Evolutionary conservation across 2,113 vertebrate genomes (phyloP).

Genomic region (Hemichromis elongatus): DNA sequence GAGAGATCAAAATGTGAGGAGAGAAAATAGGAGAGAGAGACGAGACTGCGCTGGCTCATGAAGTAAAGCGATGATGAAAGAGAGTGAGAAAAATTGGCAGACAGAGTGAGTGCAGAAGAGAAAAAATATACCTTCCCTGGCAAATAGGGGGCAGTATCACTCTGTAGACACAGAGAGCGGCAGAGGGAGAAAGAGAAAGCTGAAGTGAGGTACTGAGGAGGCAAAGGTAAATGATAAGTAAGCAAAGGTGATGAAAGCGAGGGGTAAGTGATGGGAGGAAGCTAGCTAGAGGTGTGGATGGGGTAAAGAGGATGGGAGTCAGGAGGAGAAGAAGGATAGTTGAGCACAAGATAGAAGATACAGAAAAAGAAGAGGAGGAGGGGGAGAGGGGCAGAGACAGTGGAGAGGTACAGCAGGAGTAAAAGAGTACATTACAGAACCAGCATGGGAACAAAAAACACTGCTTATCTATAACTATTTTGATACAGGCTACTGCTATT

Average conservation of each 20-base stretch:
- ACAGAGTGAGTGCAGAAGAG: neutral
- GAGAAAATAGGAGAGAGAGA: neutral
- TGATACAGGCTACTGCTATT: neutral
- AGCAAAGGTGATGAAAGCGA: neutral
- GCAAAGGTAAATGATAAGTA: neutral
- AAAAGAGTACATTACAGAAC: neutral
- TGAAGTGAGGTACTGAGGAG: neutral
- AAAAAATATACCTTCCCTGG: neutral
- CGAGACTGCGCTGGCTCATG: constrained; percentile 1
- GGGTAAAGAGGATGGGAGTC: neutral
- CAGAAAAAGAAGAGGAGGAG: neutral
- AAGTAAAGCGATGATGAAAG: constrained; percentile 28
- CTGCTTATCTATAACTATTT: constrained; percentile 5
- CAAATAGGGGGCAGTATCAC: constrained; percentile 59
- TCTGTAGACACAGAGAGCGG: neutral
- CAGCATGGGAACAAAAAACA: constrained; percentile 22
- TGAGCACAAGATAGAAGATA: neutral
- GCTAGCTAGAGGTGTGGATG: neutral
- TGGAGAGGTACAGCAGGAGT: neutral
- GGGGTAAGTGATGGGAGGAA: neutral
- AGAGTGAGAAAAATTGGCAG: constrained; percentile 18
- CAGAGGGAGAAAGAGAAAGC: neutral
- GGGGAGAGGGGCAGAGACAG: neutral
- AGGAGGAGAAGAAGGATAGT: neutral
- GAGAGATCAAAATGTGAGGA: neutral